Evolutionary conservation across 2,797 vertebrate species (phyloP).

Genomic region (Lophotriccus pileatus): DNA sequence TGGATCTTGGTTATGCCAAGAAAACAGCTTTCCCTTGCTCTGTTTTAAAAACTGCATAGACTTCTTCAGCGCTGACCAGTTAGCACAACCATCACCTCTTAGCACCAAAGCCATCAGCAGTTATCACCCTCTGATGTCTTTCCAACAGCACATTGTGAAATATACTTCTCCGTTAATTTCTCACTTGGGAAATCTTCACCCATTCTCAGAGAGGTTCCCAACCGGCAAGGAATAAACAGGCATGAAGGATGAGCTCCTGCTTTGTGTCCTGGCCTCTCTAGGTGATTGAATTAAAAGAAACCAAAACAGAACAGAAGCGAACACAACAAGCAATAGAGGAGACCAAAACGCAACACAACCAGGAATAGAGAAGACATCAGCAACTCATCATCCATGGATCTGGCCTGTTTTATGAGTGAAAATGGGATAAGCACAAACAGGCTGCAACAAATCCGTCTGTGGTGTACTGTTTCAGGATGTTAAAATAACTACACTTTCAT

Average conservation of each 20-base stretch:
- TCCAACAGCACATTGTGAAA: neutral
- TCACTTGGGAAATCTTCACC: neutral
- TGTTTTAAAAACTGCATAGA: neutral
- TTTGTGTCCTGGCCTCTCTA: neutral
- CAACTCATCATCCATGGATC: neutral
- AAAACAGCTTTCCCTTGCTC: neutral
- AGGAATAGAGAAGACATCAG: neutral
- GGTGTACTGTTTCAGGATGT: neutral
- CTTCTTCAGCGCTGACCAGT: neutral
- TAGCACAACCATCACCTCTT: neutral
- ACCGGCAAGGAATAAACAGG: neutral
- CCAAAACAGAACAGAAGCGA: neutral
- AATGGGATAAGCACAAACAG: neutral
- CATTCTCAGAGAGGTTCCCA: neutral
- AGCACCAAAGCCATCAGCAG: neutral
- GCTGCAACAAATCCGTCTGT: neutral
- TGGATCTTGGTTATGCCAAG: neutral
- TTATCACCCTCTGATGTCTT: neutral
- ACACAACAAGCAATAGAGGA: too few species aligned
- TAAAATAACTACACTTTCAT: neutral
- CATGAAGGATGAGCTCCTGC: neutral
- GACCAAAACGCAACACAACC: neutral
- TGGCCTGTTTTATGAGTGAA: neutral
- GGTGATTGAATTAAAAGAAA: neutral
- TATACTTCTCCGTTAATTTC: fast-evolving